Evolutionary conservation across 1,140 invertebrate genomes (phyloP).

Genomic region (Atta cephalotes): DNA sequence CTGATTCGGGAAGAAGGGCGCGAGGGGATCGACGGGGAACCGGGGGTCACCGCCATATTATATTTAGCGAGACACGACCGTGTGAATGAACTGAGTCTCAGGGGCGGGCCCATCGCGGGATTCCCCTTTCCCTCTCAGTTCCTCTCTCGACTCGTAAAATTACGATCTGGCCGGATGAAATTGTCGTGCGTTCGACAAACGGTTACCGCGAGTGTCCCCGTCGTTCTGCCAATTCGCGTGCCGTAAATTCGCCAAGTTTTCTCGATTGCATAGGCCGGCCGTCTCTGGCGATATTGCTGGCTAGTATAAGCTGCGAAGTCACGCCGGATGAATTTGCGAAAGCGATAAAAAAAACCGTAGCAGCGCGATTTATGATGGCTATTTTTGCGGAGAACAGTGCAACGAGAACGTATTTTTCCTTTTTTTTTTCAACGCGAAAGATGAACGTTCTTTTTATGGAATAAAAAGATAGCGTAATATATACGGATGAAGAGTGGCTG

Average conservation of each 20-base stretch:
- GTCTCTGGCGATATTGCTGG: no score
- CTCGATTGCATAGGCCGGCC: background rate
- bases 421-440: background rate
- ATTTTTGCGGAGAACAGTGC: background rate
- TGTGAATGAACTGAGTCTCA: constrained; percentile 84
- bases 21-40: constrained; percentile 72
- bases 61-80: constrained; percentile 83
- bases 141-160: background rate
- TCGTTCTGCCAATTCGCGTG: background rate
- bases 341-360: background rate
- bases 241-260: background rate
- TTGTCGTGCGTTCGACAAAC: background rate
- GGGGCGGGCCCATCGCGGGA: constrained; percentile 72
- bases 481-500: background rate
- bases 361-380: background rate
- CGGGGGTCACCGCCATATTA: constrained; percentile 82
- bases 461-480: background rate
- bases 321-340: background rate
- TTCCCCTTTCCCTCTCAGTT: constrained; percentile 9
- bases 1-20: constrained; percentile 39
- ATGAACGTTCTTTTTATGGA: background rate
- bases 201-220: background rate
- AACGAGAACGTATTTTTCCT: background rate
- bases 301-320: background rate
- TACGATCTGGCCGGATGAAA: background rate